Conservation (phyloP, 2,888 invertebrate species). For the Cheilosia pagana region DNA sequence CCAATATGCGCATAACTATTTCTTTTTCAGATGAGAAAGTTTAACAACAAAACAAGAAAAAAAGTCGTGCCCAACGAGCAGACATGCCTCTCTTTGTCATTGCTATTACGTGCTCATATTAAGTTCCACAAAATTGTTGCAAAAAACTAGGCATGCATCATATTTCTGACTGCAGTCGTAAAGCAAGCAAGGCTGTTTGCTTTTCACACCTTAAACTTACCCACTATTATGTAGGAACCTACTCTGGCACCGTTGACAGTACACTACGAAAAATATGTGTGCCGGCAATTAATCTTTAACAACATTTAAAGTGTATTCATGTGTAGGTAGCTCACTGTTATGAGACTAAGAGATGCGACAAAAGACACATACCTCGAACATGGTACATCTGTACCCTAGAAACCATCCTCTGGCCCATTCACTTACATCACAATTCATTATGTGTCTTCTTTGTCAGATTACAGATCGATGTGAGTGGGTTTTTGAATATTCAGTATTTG, state of each 20-base stretch:
- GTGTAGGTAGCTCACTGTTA: background rate
- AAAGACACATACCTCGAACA: background rate
- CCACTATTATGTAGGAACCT: background rate
- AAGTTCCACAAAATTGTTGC: constrained; percentile 7
- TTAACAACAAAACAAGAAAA: background rate
- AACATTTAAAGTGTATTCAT: background rate
- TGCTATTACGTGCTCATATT: constrained; percentile 24
- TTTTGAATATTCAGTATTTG: background rate
- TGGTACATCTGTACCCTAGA: background rate
- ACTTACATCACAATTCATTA: background rate
- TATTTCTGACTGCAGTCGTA: constrained; percentile 1
- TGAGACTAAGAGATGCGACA: background rate
- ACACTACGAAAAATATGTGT: background rate
- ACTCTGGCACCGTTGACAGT: background rate
- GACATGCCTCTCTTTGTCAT: constrained; percentile 4
- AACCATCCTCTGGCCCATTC: background rate
- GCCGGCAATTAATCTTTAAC: background rate
- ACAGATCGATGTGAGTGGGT: background rate
- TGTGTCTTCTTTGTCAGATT: background rate
- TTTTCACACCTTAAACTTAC: constrained; percentile 1
- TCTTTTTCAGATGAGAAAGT: constrained; percentile 2
- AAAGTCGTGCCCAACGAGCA: background rate
- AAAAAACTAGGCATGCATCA: constrained; percentile 19
- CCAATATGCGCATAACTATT: background rate
- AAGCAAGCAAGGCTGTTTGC: background rate